Conservation (phyloP, 2,113 vertebrate genomes). For the zebrafish (Danio rerio) region DNA sequence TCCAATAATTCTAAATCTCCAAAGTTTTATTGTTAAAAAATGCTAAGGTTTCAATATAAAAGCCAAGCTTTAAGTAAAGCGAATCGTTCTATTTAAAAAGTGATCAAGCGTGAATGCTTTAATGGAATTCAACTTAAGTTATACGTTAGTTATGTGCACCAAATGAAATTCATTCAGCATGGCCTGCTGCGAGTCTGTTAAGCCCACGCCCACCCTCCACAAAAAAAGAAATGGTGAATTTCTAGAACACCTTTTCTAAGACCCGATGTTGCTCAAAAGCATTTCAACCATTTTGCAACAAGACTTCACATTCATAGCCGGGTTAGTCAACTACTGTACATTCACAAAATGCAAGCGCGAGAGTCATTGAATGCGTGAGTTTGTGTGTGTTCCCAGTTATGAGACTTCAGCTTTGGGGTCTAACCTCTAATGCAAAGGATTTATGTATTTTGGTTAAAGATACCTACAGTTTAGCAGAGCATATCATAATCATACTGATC, state of each 20-base stretch:
- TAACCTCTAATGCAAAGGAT: slow-evolving; percentile 39
- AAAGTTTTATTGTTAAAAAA: neutral
- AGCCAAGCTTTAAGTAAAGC: neutral
- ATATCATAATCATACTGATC: slow-evolving; percentile 36
- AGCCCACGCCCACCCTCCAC: no score
- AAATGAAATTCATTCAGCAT: slow-evolving; percentile 6
- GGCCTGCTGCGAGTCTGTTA: neutral
- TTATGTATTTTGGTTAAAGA: slow-evolving; percentile 33
- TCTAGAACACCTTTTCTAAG: neutral
- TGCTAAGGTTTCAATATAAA: neutral
- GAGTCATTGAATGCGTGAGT: slow-evolving; percentile 19
- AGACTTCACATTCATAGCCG: slow-evolving; percentile 45
- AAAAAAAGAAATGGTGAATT: neutral
- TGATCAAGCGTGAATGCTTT: neutral
- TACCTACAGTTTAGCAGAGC: slow-evolving; percentile 32
- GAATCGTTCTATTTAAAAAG: neutral
- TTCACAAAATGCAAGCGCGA: slow-evolving; percentile 46
- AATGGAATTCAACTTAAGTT: neutral
- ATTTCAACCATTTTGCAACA: slow-evolving; percentile 6
- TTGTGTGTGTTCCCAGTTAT: slow-evolving; percentile 22
- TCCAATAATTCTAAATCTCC: neutral
- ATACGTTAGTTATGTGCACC: neutral
- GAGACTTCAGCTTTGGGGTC: slow-evolving; percentile 22
- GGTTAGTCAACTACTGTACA: slow-evolving; percentile 36
- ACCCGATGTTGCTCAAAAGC: slow-evolving; percentile 20